Percentiles rank a stretch among this genome's conserved stretches.
Conservation (phyloP, 2,113 vertebrate species). For the Scopus umbretta region DNA sequence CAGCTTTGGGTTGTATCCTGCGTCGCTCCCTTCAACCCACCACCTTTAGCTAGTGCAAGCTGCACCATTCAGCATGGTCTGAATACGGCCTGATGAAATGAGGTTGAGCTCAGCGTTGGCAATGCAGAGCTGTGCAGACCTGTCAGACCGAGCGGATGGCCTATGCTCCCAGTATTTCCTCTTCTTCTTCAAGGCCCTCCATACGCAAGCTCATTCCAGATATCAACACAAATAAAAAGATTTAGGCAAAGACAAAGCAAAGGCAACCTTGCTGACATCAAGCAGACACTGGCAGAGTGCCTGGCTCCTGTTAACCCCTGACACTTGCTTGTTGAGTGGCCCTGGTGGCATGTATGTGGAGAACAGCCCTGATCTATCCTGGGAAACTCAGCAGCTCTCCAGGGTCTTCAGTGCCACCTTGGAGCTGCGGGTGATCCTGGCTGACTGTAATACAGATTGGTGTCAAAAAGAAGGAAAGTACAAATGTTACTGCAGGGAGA, state of each 20-base stretch:
- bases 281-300: background rate
- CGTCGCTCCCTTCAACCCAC: too few species aligned
- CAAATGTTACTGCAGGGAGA: background rate
- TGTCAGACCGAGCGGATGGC: fast-evolving
- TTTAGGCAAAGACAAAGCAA: background rate
- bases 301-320: background rate
- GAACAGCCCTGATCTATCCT: background rate
- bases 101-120: background rate
- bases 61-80: background rate
- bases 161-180: fast-evolving
- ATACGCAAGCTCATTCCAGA: background rate
- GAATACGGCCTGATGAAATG: fast-evolving
- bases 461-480: background rate
- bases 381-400: background rate
- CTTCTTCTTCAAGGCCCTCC: background rate
- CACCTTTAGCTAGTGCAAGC: background rate
- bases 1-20: background rate
- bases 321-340: background rate
- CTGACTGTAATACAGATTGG: background rate
- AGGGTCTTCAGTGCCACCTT: background rate
- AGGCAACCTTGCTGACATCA: background rate
- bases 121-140: background rate
- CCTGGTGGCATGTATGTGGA: background rate
- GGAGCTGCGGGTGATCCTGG: background rate
- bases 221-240: background rate